phyloP scores from a whole-genome alignment of 2,797 vertebrate species.

The Sebastolobus altivelis region DNA sequence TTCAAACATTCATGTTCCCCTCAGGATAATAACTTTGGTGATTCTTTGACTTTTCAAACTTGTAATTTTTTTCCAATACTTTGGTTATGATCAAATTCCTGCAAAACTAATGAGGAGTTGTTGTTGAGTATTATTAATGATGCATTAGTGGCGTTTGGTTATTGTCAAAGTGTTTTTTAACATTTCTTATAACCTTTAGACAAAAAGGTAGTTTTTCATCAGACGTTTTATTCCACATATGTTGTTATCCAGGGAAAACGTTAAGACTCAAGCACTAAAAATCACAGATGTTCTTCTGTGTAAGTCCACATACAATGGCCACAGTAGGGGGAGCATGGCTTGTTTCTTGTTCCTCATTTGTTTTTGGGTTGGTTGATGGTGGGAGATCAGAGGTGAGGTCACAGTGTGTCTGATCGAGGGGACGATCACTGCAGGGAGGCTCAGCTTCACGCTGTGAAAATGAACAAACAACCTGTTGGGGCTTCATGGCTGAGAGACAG shows the following conservation, averaged over 20 bases:
- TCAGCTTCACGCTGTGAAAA: slow-evolving; percentile 70
- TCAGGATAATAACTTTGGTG: no score
- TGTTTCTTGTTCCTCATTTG: slow-evolving; percentile 35
- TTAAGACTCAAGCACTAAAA: neutral
- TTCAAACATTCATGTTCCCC: no score
- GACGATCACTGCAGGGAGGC: slow-evolving; percentile 22
- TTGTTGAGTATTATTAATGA: neutral
- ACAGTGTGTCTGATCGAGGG: slow-evolving; percentile 63
- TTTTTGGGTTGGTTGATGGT: slow-evolving; percentile 38
- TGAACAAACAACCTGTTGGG: slow-evolving; percentile 64
- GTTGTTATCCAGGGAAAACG: neutral
- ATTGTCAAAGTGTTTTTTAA: neutral
- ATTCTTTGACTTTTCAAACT: neutral
- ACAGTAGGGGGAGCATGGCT: neutral
- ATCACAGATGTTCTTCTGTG: neutral
- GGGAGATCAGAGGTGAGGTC: slow-evolving; percentile 52
- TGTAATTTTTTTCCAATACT: neutral
- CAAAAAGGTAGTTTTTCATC: neutral
- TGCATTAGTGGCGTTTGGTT: neutral
- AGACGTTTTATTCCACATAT: neutral
- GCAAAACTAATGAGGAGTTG: neutral
- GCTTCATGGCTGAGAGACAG: slow-evolving; percentile 14
- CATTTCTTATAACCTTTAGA: neutral
- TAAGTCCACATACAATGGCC: neutral
- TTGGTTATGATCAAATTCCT: neutral